These are phyloP conservation scores for Ericerus pela DNA, from an alignment of 1,140 invertebrate species.

Conservation along the genomic window DNA sequence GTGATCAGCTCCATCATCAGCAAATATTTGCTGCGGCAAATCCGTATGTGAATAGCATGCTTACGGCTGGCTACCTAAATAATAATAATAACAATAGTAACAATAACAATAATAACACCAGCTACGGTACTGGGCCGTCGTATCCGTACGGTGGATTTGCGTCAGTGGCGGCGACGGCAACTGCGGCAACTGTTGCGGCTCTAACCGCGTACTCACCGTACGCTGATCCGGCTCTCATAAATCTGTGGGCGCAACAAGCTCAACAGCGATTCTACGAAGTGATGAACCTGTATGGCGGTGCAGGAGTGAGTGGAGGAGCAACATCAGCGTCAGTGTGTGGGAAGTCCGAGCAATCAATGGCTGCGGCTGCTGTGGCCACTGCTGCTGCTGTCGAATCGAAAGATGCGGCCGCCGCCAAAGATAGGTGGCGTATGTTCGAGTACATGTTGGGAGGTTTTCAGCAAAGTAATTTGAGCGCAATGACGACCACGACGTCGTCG, in stretches of 20 bases:
- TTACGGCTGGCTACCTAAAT: neutral
- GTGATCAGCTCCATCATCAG: neutral
- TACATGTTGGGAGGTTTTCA: too few relatives aligned
- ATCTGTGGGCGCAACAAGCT: slow-evolving; percentile 31
- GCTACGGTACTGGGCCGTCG: slow-evolving; percentile 12
- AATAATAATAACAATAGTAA: too few relatives aligned
- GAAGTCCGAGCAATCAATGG: too few relatives aligned
- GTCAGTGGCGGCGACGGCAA: neutral
- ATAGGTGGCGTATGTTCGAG: too few relatives aligned
- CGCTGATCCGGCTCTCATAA: slow-evolving; percentile 26
- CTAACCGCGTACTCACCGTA: neutral
- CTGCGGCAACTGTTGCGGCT: neutral
- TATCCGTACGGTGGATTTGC: neutral
- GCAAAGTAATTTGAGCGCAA: too few relatives aligned
- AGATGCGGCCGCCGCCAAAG: too few relatives aligned
- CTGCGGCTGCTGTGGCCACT: too few relatives aligned
- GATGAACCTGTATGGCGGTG: slow-evolving; percentile 15
- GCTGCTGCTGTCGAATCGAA: too few relatives aligned
- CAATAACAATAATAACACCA: too few relatives aligned
- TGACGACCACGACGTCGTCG: too few relatives aligned
- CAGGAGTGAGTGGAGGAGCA: neutral
- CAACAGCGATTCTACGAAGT: slow-evolving; percentile 35
- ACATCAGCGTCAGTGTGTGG: too few relatives aligned
- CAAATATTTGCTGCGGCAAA: slow-evolving; percentile 39
- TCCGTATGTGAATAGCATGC: slow-evolving; percentile 40